Base-by-base conservation (phyloP, 2,888 invertebrate genomes). In the Sabellastarte sp. region DNA sequence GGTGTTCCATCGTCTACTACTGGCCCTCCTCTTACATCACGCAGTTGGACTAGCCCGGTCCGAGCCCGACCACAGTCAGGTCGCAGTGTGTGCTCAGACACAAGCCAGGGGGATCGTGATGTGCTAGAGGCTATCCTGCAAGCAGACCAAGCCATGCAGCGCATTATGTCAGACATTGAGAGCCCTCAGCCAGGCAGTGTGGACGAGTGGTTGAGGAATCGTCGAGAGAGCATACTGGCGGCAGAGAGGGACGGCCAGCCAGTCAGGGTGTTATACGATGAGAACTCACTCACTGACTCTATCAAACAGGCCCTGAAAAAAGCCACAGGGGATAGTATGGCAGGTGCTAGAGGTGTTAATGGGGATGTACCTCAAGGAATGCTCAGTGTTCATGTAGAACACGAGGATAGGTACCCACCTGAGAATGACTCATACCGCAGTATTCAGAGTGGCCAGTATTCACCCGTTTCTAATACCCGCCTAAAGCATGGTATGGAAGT, bases 101-200 rank as follows among this genome's bases (percentile, higher is more conserved):
- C 10, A 20, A 53, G 53, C 28, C 15, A 26, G 28, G 28, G 28
- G 4, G 53, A 63, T 10, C 55, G 55, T 26, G 53, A 59, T 30
- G 63, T 66, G 5, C 24, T 63, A 3, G 33, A 32, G 3, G 66
- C 66, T n/a, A 57, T 66, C n/a, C 58, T 63, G 20, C 60, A 66
- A 33, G 66, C 66, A 26, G 65, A 65, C 52, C 53, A 56, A 10
- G 50, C 62, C 3, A 51, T 65, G 62, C 57, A 62, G 24, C 59
- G 59, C 26, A 41, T 59, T 32, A 59, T 65, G 61, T n/a, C n/a
- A n/a, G n/a, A n/a, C n/a, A n/a, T n/a, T n/a, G 20, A 15, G 20
- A 41, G 20, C 20, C 41, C 41, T 15, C 41, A 41, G 10, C 20
- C 41, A 24, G 24, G 26, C 4, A 10, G 30, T 30, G 4, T 15